These are phyloP conservation scores for Tineola bisselliella DNA, from an alignment of 2,888 invertebrate genomes.

Conservation along the genomic window DNA sequence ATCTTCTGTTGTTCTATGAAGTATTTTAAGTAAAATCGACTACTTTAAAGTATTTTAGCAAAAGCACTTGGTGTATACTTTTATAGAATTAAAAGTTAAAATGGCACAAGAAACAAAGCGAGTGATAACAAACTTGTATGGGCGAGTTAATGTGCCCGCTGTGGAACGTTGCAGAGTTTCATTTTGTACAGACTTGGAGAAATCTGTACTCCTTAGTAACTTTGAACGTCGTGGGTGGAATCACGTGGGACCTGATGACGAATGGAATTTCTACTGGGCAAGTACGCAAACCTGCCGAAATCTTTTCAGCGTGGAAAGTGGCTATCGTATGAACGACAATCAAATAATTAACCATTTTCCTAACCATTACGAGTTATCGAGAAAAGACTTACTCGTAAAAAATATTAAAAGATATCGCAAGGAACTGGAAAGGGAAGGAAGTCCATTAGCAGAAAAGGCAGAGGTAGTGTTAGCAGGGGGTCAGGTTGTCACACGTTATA, in stretches of 20 bases:
- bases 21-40: too few species aligned
- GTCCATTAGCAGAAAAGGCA: constrained; percentile 81
- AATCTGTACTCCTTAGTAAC: constrained; percentile 90
- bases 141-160: constrained; percentile 44
- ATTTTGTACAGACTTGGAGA: constrained; percentile 90
- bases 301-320: constrained; percentile 91
- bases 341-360: constrained; percentile 97
- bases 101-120: constrained; percentile 48
- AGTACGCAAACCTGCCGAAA: constrained; percentile 90
- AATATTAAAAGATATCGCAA: constrained; percentile 94
- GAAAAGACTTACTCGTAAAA: constrained; percentile 95
- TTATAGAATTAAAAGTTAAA: not conserved
- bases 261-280: constrained; percentile 98
- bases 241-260: constrained; percentile 87
- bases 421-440: constrained; percentile 91
- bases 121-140: constrained; percentile 49
- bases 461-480: constrained; percentile 64
- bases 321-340: constrained; percentile 91
- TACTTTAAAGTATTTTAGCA: not conserved
- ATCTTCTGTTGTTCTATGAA: too few species aligned
- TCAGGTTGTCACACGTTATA: constrained; percentile 75
- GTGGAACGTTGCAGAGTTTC: constrained; percentile 65
- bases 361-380: constrained; percentile 92
- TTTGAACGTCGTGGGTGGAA: constrained; percentile 93
- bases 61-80: not conserved